Base-by-base conservation (phyloP, 2,888 invertebrate species). In the Adineta ricciae region DNA sequence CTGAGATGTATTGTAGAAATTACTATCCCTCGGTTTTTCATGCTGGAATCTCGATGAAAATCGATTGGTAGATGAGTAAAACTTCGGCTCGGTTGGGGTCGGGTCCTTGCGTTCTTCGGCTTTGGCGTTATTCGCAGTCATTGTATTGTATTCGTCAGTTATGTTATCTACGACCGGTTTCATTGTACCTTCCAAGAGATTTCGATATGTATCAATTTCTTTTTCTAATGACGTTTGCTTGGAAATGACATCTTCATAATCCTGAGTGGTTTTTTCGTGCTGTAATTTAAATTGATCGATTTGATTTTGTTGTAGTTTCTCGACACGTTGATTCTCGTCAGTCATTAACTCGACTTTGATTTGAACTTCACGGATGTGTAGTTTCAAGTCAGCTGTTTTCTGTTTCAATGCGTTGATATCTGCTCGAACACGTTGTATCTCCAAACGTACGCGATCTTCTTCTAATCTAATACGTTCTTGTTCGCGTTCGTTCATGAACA, bases 131-230 rank as follows among this genome's bases (percentile, higher is more conserved):
- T 64, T 64, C 16, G 32, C 14, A 32, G 32, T 32, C 4, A 19
- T 19, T 36, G 32, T 4, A 64, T 64, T 64, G n/a, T 41, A 41
- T 11, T 41, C 78, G n/a, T 78, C 41, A 2, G 41, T n/a, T 14
- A 78, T 78, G 11, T 78, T 21, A n/a, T 78, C 78, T 24, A 78
- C 78, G n/a, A 78, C 78, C 9, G 78, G 38, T 78, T 78, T 78
- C 78, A 78, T 41, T 19, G 41, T 78, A 78, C 91, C 91, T 88
- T 92, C 92, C 87, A 92, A 88, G 88, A 92, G 90, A 88, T 91
- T 91, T 86, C 92, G 89, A 90, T 92, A 92, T 87, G 92, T 92
- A 87, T 91, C 91, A 87, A 92, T 92, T 88, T 92, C 92, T 84
- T 92, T 90, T 88, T 92, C 92, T 86, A 92, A 88, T 27, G 91